Evolutionary conservation across 1,140 invertebrate genomes (phyloP).

Genomic region (Propsilocerus akamusi): DNA sequence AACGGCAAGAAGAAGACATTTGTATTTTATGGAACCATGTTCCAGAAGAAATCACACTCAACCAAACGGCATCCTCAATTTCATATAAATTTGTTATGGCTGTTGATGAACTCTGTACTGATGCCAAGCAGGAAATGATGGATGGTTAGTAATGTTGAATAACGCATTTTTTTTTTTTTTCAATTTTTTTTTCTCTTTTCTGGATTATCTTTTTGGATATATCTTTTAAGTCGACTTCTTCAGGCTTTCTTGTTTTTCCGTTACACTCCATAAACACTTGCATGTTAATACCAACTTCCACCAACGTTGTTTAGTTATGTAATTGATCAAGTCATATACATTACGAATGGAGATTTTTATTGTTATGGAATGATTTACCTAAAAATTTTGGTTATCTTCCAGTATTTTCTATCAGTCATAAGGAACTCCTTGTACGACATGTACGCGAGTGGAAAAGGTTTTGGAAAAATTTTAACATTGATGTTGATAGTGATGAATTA

Average conservation of each 20-base stretch:
- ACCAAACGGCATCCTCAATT: slow-evolving; percentile 18
- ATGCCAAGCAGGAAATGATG: slow-evolving; percentile 28
- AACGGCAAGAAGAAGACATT: slow-evolving; percentile 10
- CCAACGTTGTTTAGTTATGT: too few species aligned
- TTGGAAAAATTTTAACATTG: slow-evolving; percentile 1
- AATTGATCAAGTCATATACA: too few species aligned
- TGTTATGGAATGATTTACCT: not conserved
- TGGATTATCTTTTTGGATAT: not conserved
- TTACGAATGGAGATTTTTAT: not conserved
- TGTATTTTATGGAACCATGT: slow-evolving; percentile 28
- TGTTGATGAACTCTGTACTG: slow-evolving; percentile 26
- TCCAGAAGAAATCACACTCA: slow-evolving; percentile 26
- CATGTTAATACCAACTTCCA: too few species aligned
- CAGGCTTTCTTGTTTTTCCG: too few species aligned
- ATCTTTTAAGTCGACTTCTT: too few species aligned
- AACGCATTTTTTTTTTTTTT: not conserved
- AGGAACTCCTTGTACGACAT: not conserved
- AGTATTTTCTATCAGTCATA: not conserved
- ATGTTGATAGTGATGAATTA: not conserved
- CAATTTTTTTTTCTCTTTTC: not conserved
- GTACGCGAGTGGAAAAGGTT: not conserved
- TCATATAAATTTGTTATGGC: slow-evolving; percentile 30
- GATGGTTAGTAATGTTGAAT: slow-evolving; percentile 22
- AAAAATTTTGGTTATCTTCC: not conserved
- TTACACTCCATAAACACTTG: too few species aligned